Base-by-base conservation (phyloP, 2,797 vertebrate genomes). In the Phrynocephalus forsythii region DNA sequence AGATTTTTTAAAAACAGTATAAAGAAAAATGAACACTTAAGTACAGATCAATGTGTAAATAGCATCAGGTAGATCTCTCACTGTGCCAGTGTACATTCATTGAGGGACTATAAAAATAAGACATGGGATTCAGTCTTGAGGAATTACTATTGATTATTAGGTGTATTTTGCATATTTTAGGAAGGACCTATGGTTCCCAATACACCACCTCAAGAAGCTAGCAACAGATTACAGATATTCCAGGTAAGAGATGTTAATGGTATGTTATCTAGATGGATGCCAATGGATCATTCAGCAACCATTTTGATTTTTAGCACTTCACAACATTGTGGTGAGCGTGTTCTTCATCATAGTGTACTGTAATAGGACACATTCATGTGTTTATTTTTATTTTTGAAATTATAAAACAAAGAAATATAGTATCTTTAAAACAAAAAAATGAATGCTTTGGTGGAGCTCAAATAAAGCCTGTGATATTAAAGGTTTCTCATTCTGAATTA, bases 121-220 rank as follows among this genome's bases (percentile, higher is more conserved):
- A 24, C 13, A 38, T 52, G 75, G 3, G n/a, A 26, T 52, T 82
- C 28, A 63, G 24, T 28, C 4, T 82, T 38, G 22, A 75, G 89
- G 13, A 92, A 86, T 91, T 87, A 88, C 90, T 90, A 89, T 63
- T 86, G 2, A 7, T 84, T 86, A 89, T 81, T 90, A 0, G 80
- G 77, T 79, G 83, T 24, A 72, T 60, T 24, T 88, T 94, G 6
- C 91, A 92, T 86, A 69, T 95, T 95, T 87, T 87, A 98, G 98
- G 97, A 97, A 93, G 98, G 98, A 68, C 97, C 97, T 7, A 97
- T 97, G 97, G 97, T 95, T 91, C 94, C 97, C 87, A 96, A 89
- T 90, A 97, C 97, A 91, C 87, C 96, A 91, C 96, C 97, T 82
- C 95, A 96, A 92, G 97, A 98, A 95, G 98, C 97, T 84, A 98